These are phyloP conservation scores for Piliocolobus tephrosceles DNA, from an alignment of 2,113 vertebrate genomes.

Conservation along the genomic window DNA sequence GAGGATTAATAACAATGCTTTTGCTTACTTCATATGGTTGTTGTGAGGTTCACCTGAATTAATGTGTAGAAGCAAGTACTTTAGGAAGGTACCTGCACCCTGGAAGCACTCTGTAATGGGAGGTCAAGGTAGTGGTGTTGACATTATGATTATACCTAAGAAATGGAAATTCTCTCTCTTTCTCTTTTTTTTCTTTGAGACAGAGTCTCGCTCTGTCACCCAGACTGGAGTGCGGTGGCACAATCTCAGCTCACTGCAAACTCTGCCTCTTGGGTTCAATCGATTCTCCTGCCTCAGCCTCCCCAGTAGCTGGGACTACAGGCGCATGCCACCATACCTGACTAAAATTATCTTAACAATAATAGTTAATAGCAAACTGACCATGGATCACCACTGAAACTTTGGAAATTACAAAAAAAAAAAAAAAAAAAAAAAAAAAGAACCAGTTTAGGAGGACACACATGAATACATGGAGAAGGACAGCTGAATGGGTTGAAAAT, in stretches of 20 bases:
- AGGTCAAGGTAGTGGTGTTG: not conserved
- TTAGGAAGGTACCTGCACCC: not conserved
- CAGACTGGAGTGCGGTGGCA: too few species aligned
- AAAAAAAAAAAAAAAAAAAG: not conserved
- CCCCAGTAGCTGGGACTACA: too few species aligned
- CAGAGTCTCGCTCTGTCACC: too few species aligned
- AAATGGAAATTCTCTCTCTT: not conserved
- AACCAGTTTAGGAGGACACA: not conserved
- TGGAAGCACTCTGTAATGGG: not conserved
- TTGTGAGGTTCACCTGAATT: not conserved
- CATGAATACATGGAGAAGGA: not conserved
- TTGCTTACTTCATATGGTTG: not conserved
- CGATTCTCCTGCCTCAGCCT: too few species aligned
- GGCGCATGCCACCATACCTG: too few species aligned
- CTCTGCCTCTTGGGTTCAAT: too few species aligned
- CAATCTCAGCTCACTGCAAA: too few species aligned
- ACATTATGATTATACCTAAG: not conserved
- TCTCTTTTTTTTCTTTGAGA: too few species aligned
- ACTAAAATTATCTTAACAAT: not conserved
- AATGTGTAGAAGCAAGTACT: not conserved
- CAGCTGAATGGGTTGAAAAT: not conserved
- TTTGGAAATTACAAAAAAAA: not conserved
- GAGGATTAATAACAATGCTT: not conserved
- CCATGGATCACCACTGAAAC: not conserved
- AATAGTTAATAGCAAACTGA: not conserved